These are phyloP conservation scores for Kuschelorhynchus macadamiae DNA, from an alignment of 2,888 invertebrate genomes.

Conservation along the genomic window DNA sequence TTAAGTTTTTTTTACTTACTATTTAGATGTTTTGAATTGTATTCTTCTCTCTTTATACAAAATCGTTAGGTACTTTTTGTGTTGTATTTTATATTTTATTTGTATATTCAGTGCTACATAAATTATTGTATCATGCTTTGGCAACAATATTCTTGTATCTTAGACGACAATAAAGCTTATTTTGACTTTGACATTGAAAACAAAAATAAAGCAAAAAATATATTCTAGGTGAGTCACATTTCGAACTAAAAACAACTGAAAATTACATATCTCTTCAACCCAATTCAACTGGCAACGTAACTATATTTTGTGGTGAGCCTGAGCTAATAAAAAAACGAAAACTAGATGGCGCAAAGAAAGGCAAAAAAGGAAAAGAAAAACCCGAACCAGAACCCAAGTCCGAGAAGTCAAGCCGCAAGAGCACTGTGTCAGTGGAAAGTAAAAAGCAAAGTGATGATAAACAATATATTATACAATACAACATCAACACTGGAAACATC, in stretches of 20 bases:
- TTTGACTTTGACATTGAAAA: too few species aligned
- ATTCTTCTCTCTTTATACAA: too few species aligned
- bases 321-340: constrained; percentile 41
- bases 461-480: constrained; percentile 53
- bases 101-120: too few species aligned
- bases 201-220: too few species aligned
- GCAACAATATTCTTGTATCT: too few species aligned
- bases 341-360: constrained; percentile 31
- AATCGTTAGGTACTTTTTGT: too few species aligned
- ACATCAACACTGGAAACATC: constrained; percentile 46
- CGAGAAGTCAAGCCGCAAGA: constrained; percentile 5
- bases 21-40: too few species aligned
- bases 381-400: constrained; percentile 1
- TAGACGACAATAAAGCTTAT: too few species aligned
- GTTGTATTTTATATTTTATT: too few species aligned
- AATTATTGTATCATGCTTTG: too few species aligned
- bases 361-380: constrained; percentile 28
- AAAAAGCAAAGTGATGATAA: constrained; percentile 42
- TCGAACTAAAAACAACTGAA: constrained; percentile 39
- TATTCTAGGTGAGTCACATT: constrained; percentile 45
- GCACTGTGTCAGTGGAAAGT: constrained; percentile 6
- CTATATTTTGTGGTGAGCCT: constrained; percentile 50
- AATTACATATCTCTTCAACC: constrained; percentile 36
- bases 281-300: constrained; percentile 38
- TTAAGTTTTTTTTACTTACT: too few species aligned